Conservation (phyloP, 2,113 vertebrate species). For the Heptranchias perlo region DNA sequence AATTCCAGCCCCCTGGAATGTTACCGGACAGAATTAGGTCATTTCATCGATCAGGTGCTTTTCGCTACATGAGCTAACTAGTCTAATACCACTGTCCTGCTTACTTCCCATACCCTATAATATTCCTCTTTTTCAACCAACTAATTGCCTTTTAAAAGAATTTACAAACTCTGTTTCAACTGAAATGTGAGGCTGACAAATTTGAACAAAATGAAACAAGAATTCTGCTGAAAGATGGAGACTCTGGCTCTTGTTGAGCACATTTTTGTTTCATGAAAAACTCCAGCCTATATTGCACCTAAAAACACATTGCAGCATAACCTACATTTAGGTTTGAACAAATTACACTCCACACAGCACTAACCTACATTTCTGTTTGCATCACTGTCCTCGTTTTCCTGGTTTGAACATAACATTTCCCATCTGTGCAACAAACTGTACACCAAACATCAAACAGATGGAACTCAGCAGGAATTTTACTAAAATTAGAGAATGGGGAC, state of each 20-base stretch:
- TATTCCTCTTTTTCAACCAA: not conserved
- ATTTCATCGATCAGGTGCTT: not conserved
- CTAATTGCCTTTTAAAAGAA: not conserved
- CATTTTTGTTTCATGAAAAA: not conserved
- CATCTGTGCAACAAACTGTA: not conserved
- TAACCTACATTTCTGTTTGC: slow-evolving; percentile 26
- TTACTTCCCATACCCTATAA: not conserved
- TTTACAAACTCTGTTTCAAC: not conserved
- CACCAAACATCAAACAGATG: slow-evolving; percentile 9
- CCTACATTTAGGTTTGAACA: not conserved
- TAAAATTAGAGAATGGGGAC: not conserved
- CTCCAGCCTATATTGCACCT: not conserved
- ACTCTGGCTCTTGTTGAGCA: not conserved
- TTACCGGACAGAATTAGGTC: not conserved
- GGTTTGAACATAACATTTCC: not conserved
- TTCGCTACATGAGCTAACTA: not conserved
- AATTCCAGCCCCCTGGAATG: not conserved
- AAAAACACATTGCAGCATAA: not conserved
- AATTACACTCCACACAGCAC: not conserved
- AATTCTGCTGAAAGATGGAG: not conserved
- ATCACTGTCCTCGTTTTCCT: not conserved
- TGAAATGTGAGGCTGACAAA: not conserved
- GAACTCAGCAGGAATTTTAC: not conserved
- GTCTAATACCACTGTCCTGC: not conserved
- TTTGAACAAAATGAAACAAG: not conserved